A percentile compares a stretch with the other conserved stretches of the same genome.
These are phyloP conservation scores for Turritopsis dohrnii DNA, from an alignment of 30 jellyfish, hydroid and myxozoan species.

Conservation along the genomic window DNA sequence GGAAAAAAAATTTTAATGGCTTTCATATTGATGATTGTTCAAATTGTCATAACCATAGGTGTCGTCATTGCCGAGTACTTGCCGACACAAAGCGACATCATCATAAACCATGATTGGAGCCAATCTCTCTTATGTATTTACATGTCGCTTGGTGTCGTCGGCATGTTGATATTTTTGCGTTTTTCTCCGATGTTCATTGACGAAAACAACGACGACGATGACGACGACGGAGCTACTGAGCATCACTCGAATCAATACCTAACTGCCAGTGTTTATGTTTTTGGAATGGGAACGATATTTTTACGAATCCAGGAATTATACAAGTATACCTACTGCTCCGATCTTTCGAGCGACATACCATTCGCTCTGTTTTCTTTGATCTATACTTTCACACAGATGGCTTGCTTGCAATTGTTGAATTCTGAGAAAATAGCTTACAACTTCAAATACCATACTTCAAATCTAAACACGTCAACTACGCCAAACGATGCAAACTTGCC, in stretches of 20 bases:
- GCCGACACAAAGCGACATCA: background rate
- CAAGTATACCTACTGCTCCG: background rate
- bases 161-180: background rate
- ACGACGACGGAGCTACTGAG: background rate
- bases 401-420: background rate
- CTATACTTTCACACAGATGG: background rate
- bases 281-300: constrained; percentile 12
- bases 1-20: background rate
- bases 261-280: constrained; percentile 11
- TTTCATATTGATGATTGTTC: background rate
- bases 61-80: background rate
- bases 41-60: background rate
- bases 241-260: constrained; percentile 1
- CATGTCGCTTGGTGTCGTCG: background rate
- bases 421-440: background rate
- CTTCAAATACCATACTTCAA: no score
- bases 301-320: background rate
- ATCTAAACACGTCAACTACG: no score
- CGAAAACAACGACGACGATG: background rate
- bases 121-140: background rate
- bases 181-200: background rate
- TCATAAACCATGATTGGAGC: background rate
- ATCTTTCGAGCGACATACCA: background rate
- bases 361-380: constrained; percentile 4
- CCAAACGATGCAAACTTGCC: no score